Evolutionary conservation across 2,888 invertebrate species (phyloP), one percentile per base, ranked within the genome.

Genomic region (Schizotus pectinicornis): DNA sequence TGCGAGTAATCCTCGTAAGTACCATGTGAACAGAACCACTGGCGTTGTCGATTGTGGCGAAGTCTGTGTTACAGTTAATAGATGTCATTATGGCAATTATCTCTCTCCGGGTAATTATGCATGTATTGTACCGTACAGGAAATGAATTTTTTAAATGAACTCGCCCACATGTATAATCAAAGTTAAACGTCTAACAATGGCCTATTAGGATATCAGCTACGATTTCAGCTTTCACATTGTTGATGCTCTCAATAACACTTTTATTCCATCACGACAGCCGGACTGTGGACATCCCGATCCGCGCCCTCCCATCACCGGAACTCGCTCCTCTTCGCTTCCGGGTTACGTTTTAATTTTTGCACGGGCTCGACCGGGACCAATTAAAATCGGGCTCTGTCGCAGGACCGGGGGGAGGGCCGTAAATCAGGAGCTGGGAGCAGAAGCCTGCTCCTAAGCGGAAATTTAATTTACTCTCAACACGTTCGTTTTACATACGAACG

Each of bases 111-210:
- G 79, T 80, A 80, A 80, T 80, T 80, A 80, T 80, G 75, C 70
- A 69, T 73, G 76, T 73, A 78, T 78, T 78, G 77, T 79, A 72
- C 74, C 71, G 74, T 70, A 78, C 79, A 78, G 79, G 79, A 79
- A 78, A 78, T 77, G 78, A 79, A 56, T 78, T 78, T 78, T 78
- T 78, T 73, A 77, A 79, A 79, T 74, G 77, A 76, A 76, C 79
- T 79, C 79, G 77, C 79, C 79, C 79, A 80, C 79, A 80, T 80
- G 71, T 75, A 74, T 76, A 79, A 79, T 79, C 79, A 79, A 77
- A 78, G 74, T 76, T 79, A 79, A 79, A 78, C 74, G 77, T 77
- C 76, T 78, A 78, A 79, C 79, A 79, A 79, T 79, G 75, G 78
- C 74, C 79, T 73, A 79, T 79, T 79, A 78, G n/a, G 77, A 74